These are phyloP conservation scores for Aphaenogaster floridana DNA, from an alignment of 1,140 invertebrate species.

Conservation along the genomic window DNA sequence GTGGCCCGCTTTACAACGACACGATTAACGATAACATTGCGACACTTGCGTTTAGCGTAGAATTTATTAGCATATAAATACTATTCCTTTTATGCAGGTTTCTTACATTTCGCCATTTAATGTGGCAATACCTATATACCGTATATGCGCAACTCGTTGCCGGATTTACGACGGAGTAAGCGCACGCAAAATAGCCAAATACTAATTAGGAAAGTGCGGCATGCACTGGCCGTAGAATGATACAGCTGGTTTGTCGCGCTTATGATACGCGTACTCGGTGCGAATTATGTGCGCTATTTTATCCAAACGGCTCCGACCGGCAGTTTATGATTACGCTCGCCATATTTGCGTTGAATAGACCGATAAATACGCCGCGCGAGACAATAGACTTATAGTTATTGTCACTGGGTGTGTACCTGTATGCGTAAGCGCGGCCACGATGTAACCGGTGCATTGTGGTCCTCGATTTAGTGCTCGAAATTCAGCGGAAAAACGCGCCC, in stretches of 20 bases:
- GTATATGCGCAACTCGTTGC: background rate
- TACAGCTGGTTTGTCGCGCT: slow-evolving; percentile 58
- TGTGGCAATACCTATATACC: background rate
- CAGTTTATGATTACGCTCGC: slow-evolving; percentile 73
- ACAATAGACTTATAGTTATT: slow-evolving; percentile 79
- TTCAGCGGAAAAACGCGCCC: slow-evolving; percentile 57
- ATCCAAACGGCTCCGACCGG: slow-evolving; percentile 54
- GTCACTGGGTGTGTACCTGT: slow-evolving; percentile 58
- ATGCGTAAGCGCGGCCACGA: slow-evolving; percentile 44
- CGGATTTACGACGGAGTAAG: background rate
- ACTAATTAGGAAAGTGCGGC: slow-evolving; percentile 29
- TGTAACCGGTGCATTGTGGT: slow-evolving; percentile 62
- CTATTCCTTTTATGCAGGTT: slow-evolving; percentile 2
- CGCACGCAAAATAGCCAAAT: background rate
- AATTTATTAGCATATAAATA: slow-evolving; percentile 36
- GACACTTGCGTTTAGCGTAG: background rate
- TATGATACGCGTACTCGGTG: slow-evolving; percentile 57
- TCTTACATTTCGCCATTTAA: background rate
- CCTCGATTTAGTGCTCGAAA: slow-evolving; percentile 74
- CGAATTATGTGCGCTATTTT: slow-evolving; percentile 74
- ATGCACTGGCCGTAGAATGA: background rate
- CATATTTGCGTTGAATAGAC: slow-evolving; percentile 78
- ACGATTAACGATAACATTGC: slow-evolving; percentile 30
- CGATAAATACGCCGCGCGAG: slow-evolving; percentile 73
- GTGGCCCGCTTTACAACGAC: slow-evolving; percentile 23